Conservation (phyloP, 1,140 invertebrate genomes). For the Harpegnathos saltator region DNA sequence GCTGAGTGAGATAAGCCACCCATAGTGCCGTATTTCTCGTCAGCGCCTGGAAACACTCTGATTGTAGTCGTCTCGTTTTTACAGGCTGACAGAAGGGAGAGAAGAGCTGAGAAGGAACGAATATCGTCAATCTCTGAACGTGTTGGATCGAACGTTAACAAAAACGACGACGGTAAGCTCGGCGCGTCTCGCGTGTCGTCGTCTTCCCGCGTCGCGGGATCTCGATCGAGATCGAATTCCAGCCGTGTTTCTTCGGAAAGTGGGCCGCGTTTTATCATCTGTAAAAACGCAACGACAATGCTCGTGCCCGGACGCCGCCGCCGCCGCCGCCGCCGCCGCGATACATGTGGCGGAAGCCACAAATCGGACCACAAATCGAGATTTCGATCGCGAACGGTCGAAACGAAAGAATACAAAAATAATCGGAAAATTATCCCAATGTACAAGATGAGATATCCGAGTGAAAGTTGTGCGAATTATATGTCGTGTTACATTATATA, state of each 20-base stretch:
- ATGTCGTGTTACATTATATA: conserved; percentile 1
- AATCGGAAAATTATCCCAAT: neutral
- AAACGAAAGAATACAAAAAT: neutral
- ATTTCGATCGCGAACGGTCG: too few species aligned
- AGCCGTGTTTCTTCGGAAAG: conserved; percentile 10
- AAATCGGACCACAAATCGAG: conserved; percentile 1
- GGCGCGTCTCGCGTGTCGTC: neutral
- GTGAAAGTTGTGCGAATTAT: conserved; percentile 32
- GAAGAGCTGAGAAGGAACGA: neutral
- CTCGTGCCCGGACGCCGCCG: neutral
- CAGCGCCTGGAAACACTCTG: conserved; percentile 65
- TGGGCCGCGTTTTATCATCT: neutral
- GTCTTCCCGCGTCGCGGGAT: neutral
- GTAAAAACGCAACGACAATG: neutral
- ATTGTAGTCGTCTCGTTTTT: conserved; percentile 41
- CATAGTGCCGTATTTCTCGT: conserved; percentile 65
- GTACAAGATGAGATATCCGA: conserved; percentile 17
- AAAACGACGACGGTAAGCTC: too few species aligned
- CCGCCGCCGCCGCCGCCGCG: too few species aligned
- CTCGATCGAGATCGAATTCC: neutral
- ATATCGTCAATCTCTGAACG: too few species aligned
- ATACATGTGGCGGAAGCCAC: too few species aligned
- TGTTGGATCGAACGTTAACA: too few species aligned
- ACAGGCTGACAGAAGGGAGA: neutral
- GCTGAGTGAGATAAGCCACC: conserved; percentile 68